Evolutionary conservation across 2,113 vertebrate species (phyloP).

Genomic region (Oreochromis tanganicae): DNA sequence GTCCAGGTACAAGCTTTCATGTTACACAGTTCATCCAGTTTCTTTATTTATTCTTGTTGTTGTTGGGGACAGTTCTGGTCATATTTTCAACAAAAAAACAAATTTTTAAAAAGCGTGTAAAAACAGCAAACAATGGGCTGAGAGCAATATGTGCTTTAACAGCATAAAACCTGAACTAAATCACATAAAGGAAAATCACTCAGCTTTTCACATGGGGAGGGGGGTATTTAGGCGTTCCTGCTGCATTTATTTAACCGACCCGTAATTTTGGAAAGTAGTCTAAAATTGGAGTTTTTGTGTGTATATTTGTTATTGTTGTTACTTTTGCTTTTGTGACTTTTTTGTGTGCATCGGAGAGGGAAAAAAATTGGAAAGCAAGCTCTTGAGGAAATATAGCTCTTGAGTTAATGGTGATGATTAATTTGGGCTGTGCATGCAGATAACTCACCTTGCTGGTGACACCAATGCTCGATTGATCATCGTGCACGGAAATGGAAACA

Average conservation of each 20-base stretch:
- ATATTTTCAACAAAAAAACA: neutral
- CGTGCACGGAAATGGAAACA: neutral
- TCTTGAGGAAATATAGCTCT: neutral
- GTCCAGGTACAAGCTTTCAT: slow-evolving; percentile 74
- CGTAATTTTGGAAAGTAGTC: neutral
- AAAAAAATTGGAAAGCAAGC: neutral
- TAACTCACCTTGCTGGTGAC: neutral
- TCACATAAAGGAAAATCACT: neutral
- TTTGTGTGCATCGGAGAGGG: neutral
- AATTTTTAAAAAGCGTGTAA: fast-evolving
- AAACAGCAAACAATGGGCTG: neutral
- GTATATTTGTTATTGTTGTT: neutral
- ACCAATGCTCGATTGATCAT: neutral
- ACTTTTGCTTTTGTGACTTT: neutral
- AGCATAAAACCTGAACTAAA: neutral
- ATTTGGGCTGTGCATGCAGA: neutral
- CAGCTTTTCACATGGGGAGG: neutral
- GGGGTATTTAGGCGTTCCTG: neutral
- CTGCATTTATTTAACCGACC: neutral
- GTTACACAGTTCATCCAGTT: neutral
- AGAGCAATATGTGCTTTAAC: neutral
- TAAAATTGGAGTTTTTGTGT: neutral
- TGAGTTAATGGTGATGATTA: neutral
- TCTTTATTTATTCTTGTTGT: neutral
- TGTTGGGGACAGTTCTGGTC: neutral